Conservation (phyloP, 2,797 vertebrate genomes). For the Ibycter americanus region DNA sequence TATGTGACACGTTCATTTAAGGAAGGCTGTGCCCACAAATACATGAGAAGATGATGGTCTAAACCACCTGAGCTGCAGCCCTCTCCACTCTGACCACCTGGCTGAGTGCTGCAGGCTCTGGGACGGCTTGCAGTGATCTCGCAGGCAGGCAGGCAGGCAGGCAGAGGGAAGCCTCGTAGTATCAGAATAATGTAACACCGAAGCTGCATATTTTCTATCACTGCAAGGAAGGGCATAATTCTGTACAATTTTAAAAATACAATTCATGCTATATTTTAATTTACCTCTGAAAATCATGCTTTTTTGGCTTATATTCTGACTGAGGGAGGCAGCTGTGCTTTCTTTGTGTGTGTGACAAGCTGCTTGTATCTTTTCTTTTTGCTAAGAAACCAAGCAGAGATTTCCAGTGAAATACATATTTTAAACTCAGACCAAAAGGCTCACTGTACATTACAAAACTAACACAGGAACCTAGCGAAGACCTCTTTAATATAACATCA, state of each 20-base stretch:
- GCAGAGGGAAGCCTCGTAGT: not conserved
- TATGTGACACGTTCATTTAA: not conserved
- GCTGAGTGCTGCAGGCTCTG: not conserved
- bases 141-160: not conserved
- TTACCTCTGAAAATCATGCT: not conserved
- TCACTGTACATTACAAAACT: not conserved
- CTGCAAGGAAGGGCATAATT: not conserved
- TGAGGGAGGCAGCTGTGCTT: not conserved
- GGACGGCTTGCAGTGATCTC: accelerated
- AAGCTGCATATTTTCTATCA: not conserved
- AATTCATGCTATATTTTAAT: not conserved
- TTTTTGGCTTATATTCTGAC: not conserved
- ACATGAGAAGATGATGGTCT: not conserved
- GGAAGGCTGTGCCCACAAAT: not conserved
- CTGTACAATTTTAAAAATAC: not conserved
- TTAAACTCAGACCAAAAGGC: not conserved
- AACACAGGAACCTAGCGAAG: not conserved
- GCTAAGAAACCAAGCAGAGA: not conserved
- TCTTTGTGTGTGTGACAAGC: not conserved
- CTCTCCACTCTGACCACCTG: not conserved
- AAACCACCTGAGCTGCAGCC: not conserved
- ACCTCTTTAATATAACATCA: not conserved
- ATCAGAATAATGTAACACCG: not conserved
- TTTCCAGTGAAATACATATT: not conserved
- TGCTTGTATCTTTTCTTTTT: not conserved